Evolutionary conservation across 2,888 invertebrate genomes (phyloP), one percentile per base, ranked within the genome.

Genomic region (Gryllus longicercus): DNA sequence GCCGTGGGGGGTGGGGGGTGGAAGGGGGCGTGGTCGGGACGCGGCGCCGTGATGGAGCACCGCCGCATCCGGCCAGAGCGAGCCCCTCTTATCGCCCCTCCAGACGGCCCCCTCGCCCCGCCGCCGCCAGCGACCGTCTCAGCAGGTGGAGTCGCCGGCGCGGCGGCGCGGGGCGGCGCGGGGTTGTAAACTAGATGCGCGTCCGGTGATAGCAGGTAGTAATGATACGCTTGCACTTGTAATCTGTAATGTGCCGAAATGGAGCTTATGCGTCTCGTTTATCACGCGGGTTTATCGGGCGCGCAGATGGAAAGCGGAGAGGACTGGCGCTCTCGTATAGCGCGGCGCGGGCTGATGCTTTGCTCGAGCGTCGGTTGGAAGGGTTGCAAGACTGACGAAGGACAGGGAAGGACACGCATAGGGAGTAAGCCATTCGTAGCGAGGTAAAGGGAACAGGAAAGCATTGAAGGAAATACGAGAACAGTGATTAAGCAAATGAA

Each of bases 231-330:
- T 63, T 63, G 10, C 63, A 63, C 63, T 63, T 63, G 63, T 63
- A 63, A 63, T 63, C 63, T 63, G 63, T n/a, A 18, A 63, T 63
- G 63, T 63, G n/a, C 63, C 63, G 63, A 63, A 63, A 63, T 63
- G 63, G 63, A 63, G 63, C 63, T 63, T 63, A n/a, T 63, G 63
- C n/a, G 63, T 63, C 63, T 63, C 63, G 63, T 63, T 63, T 63
- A 63, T 63, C 63, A 63, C 14, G 63, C n/a, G 63, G 11, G 63
- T 63, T 63, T 63, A 63, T 63, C 63, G 63, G 63, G n/a, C 14
- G 5, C 63, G 16, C 63, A 63, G 63, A 63, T 63, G 63, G 63
- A 63, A 63, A 63, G 63, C 63, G n/a, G 63, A 63, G 38, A 63
- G 63, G 63, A 18, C 63, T 63, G 11, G 63, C 63, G n/a, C 63